phyloP scores from a whole-genome alignment of 64 coral and sea anemone species.

The Montipora foliosa region DNA sequence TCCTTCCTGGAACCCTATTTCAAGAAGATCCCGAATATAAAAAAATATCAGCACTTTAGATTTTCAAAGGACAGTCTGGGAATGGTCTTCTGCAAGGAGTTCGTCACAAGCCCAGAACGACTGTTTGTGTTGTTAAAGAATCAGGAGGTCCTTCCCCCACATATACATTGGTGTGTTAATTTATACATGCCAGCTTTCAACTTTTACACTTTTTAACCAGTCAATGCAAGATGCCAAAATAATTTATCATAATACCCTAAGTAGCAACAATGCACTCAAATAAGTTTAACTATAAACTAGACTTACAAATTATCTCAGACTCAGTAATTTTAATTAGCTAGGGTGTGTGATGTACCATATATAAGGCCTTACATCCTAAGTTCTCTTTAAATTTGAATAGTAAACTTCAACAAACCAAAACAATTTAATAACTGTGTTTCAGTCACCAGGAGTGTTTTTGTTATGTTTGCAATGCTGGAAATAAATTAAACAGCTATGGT shows the following conservation, averaged over 20 bases:
- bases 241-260: neutral
- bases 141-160: no score
- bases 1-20: no score
- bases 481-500: neutral
- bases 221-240: slow-evolving; percentile 8
- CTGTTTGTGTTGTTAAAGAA: no score
- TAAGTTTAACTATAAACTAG: slow-evolving; percentile 2
- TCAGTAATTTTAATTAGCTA: neutral
- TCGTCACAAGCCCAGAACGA: no score
- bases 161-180: neutral
- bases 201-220: slow-evolving; percentile 10
- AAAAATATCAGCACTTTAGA: no score
- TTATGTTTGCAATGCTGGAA: neutral
- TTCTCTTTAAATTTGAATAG: slow-evolving; percentile 9
- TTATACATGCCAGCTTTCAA: slow-evolving; percentile 5
- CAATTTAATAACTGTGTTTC: slow-evolving; percentile 11
- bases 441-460: neutral
- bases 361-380: slow-evolving; percentile 3
- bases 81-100: no score
- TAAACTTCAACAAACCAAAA: slow-evolving; percentile 4
- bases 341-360: neutral
- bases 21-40: no score
- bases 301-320: neutral
- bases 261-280: slow-evolving; percentile 2
- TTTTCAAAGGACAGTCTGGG: no score